Percentiles rank a stretch among this genome's conserved stretches.
Conservation (phyloP, 2,797 vertebrate genomes). For the Myripristis murdjan region DNA sequence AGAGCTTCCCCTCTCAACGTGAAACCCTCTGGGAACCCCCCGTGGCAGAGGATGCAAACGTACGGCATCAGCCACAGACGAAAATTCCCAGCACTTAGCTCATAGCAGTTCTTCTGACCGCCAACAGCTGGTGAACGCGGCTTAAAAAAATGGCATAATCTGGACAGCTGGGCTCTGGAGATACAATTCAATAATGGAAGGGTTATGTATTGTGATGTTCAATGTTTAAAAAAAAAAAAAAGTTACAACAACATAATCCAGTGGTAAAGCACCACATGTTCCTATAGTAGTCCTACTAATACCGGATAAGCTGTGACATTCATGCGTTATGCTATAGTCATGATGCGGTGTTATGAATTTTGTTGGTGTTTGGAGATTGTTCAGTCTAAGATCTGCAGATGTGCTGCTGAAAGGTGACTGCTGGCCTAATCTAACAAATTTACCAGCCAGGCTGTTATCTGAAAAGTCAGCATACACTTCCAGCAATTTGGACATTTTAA, state of each 20-base stretch:
- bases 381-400: too few species aligned
- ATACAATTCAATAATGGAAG: conserved; percentile 10
- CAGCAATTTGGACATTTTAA: too few species aligned
- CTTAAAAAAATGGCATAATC: conserved; percentile 8
- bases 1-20: background rate
- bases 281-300: background rate
- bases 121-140: conserved; percentile 18
- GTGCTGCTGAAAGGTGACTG: too few species aligned
- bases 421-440: too few species aligned
- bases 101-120: background rate
- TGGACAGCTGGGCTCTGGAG: conserved; percentile 36
- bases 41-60: conserved; percentile 7
- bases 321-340: too few species aligned
- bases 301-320: too few species aligned
- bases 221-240: background rate
- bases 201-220: conserved; percentile 19
- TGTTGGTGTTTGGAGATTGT: too few species aligned
- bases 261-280: background rate
- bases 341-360: too few species aligned
- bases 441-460: too few species aligned
- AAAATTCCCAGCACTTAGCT: background rate
- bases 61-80: background rate
- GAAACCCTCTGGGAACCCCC: conserved; percentile 25
- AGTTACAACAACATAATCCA: too few species aligned
- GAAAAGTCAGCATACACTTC: too few species aligned